Evolutionary conservation across 2,113 vertebrate genomes (phyloP), one percentile per base, ranked within the genome.

Genomic region (Ellobius talpinus): DNA sequence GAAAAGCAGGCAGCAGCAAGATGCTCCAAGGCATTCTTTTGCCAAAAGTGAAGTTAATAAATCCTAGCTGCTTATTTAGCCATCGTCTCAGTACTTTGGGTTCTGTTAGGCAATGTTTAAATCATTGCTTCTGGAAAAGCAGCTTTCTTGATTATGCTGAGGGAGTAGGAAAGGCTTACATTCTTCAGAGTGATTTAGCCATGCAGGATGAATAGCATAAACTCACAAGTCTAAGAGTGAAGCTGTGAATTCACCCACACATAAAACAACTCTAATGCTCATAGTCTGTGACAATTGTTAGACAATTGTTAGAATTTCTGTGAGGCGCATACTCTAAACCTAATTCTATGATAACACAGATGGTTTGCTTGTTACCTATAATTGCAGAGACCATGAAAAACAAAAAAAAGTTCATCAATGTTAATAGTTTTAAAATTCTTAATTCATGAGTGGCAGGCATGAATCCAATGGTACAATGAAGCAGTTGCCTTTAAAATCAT

Each of bases 401-500:
- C 11, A 84, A 96, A 29, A 31, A 31, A 13, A 94, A 88, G 21
- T 31, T n/a, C 47, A 55, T 73, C 7, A 55, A 19, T 19, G 29
- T 39, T 73, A 55, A 65, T 50, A 78, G 74, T 93, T 91, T 87
- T 29, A 39, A 79, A 87, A 55, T 68, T 26, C 2, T 50, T 63
- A 10, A 76, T 76, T 73, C 24, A 17, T 72, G 47, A 90, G 74
- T 9, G 55, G 90, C 79, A 78, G 29, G 3, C 7, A 89, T 77
- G 42, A 89, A 88, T 73, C 14, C 89, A 92, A 84, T 6, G 63
- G 3, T 21, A 78, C 79, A 73, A 68, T 70, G n/a, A 95, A 97
- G 23, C 23, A 94, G 95, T 68, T 81, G 12, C 21, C 50, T 90
- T 86, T 63, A 93, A 95, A 45, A 94, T 79, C 92, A 86, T 24